Conservation (phyloP, 2,888 invertebrate genomes). For the Dasysyrphus albostriatus region DNA sequence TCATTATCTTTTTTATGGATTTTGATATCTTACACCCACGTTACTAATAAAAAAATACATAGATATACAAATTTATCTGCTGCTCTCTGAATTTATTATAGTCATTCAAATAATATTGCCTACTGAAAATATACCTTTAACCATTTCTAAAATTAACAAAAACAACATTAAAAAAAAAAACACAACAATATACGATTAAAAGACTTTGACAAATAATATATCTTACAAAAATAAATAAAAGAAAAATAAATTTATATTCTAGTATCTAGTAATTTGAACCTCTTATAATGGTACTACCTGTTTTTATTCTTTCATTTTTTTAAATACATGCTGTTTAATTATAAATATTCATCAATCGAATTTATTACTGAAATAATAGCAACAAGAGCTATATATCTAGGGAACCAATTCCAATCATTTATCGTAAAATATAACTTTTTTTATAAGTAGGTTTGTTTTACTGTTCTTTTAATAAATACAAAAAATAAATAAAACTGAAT, state of each 20-base stretch:
- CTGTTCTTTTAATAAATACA: not conserved
- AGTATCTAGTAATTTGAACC: constrained; percentile 29
- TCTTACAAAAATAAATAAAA: constrained; percentile 31
- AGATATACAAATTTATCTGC: not conserved
- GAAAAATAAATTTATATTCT: constrained; percentile 43
- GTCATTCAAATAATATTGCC: constrained; percentile 19
- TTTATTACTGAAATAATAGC: constrained; percentile 53
- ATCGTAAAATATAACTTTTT: constrained; percentile 10
- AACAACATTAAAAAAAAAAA: constrained; percentile 18
- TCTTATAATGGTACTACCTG: constrained; percentile 28
- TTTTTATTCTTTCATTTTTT: constrained; percentile 4
- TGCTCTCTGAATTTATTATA: constrained; percentile 14
- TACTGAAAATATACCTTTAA: constrained; percentile 26
- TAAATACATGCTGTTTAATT: constrained; percentile 60
- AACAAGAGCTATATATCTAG: constrained; percentile 2
- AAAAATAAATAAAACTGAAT: not conserved
- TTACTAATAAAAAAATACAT: not conserved
- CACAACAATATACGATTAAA: constrained; percentile 45
- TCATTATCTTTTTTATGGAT: not conserved
- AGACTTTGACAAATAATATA: constrained; percentile 74
- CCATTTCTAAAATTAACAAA: constrained; percentile 16
- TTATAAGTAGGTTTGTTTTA: constrained; percentile 14
- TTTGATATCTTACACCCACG: constrained; percentile 21
- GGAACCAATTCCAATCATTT: constrained; percentile 39
- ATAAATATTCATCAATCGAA: constrained; percentile 56